Evolutionary conservation across 2,113 vertebrate genomes (phyloP).

Genomic region (Brachyhypopomus occidentalis): DNA sequence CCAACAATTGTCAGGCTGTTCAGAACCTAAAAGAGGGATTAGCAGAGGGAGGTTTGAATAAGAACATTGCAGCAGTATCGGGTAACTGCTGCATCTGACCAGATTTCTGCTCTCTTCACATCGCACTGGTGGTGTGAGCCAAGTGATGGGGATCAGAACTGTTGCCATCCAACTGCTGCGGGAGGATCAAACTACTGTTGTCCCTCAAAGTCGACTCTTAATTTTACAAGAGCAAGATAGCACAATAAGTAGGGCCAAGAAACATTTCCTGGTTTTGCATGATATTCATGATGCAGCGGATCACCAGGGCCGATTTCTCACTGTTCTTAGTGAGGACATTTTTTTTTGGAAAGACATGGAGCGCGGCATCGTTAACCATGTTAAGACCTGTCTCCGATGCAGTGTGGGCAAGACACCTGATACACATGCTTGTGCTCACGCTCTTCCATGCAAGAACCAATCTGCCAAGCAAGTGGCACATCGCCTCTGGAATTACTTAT

Average conservation of each 20-base stretch:
- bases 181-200: neutral
- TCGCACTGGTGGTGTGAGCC: neutral
- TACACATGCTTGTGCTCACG: slow-evolving; percentile 19
- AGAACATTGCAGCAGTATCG: no score
- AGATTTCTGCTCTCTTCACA: slow-evolving; percentile 11
- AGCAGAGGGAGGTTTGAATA: no score
- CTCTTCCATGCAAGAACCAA: slow-evolving; percentile 2
- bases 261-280: slow-evolving; percentile 9
- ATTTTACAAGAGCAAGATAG: slow-evolving; percentile 28
- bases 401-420: slow-evolving; percentile 42
- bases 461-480: slow-evolving; percentile 22
- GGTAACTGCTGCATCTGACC: neutral
- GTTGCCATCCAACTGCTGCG: no score
- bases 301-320: slow-evolving; percentile 6
- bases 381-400: slow-evolving; percentile 22
- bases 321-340: no score
- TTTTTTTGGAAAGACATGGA: slow-evolving; percentile 6
- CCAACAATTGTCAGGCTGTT: no score
- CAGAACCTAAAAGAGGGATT: no score
- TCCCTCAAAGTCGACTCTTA: slow-evolving; percentile 7
- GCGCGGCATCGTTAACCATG: neutral
- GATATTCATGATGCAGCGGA: slow-evolving; percentile 24
- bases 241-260: slow-evolving; percentile 19
- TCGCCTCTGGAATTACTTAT: slow-evolving; percentile 9
- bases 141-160: neutral